Base-by-base conservation (phyloP, 2,797 vertebrate genomes). In the Hapalemur alaotrensis region DNA sequence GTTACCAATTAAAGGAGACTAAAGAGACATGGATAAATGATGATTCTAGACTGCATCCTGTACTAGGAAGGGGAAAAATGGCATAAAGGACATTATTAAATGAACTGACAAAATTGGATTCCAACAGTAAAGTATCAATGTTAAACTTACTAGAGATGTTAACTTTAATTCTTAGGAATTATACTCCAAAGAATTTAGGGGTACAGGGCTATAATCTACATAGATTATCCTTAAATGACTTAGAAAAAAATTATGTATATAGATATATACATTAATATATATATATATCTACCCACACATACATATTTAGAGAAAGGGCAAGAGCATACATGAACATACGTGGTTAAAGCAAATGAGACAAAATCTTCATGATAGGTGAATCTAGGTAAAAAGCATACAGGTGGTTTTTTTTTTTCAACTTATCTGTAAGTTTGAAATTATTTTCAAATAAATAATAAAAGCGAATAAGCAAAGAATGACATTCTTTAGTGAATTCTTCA, bases 361-460 rank as follows among this genome's bases (percentile, higher is more conserved):
- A 54, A 65, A n/a, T 48, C 57, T 88, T 89, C 54, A 50, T 54
- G 30, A 61, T 3, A 38, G 18, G 30, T 65, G 5, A 50, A 48
- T 83, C 30, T 67, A 86, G 28, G 41, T 46, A 95, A 59, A 91
- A 88, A 11, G 38, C 41, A 52, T n/a, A 61, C 1, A 46, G 50
- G 1, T 48, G 17, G 7, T 43, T 43, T 43, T 43, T 43, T 43
- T 43, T 43, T 81, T 84, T 75, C 69, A 82, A 92, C 12, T 32
- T 72, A 94, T 10, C 38, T 72, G 0, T 81, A 86, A 52, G 50
- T 91, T 35, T 91, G 28, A 88, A 93, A 63, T 89, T 63, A 89
- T 70, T 78, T 88, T 76, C 57, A 91, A 91, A 57, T 78, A 91
- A 91, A 57, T 67, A 46, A 76, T 65, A 95, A 87, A 80, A 67